A percentile compares a stretch with the other conserved stretches of the same genome.
These are phyloP conservation scores for Blastomussa wellsi DNA, from an alignment of 92 coral and sea anemone species.

Conservation along the genomic window DNA sequence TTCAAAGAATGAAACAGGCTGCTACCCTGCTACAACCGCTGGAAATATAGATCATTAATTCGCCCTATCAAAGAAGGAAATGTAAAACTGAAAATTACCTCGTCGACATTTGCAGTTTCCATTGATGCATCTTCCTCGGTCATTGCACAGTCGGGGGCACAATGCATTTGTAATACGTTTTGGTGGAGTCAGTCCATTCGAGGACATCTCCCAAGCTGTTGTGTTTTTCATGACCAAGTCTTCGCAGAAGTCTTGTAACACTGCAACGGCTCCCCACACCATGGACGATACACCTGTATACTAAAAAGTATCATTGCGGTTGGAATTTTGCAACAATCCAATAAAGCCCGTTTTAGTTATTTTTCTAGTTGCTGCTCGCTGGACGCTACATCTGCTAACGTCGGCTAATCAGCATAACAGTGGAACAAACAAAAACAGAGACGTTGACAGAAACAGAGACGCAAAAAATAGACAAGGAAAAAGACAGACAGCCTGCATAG, in stretches of 20 bases:
- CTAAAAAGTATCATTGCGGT: constrained; percentile 21
- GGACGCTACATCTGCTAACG: neutral
- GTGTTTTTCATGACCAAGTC: constrained; percentile 62
- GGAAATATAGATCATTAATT: neutral
- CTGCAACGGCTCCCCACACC: constrained; percentile 52
- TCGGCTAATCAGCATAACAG: neutral
- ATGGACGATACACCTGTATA: constrained; percentile 63
- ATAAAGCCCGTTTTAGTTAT: neutral
- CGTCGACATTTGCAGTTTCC: constrained; percentile 84
- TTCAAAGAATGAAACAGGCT: too few relatives aligned
- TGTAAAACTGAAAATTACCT: constrained; percentile 51
- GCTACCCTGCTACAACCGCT: too few relatives aligned
- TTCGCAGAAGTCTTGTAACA: constrained; percentile 71
- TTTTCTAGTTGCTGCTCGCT: neutral
- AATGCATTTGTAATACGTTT: constrained; percentile 45
- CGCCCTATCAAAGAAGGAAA: neutral
- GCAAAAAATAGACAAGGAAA: neutral
- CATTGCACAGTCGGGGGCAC: constrained; percentile 84
- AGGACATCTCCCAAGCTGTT: constrained; percentile 61
- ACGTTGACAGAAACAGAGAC: neutral
- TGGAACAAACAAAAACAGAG: neutral
- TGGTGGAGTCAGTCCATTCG: constrained; percentile 55
- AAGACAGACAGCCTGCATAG: neutral
- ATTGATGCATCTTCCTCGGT: constrained; percentile 72
- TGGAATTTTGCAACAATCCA: neutral